Evolutionary conservation across 2,797 vertebrate species (phyloP).

Genomic region (Xyrichtys novacula): DNA sequence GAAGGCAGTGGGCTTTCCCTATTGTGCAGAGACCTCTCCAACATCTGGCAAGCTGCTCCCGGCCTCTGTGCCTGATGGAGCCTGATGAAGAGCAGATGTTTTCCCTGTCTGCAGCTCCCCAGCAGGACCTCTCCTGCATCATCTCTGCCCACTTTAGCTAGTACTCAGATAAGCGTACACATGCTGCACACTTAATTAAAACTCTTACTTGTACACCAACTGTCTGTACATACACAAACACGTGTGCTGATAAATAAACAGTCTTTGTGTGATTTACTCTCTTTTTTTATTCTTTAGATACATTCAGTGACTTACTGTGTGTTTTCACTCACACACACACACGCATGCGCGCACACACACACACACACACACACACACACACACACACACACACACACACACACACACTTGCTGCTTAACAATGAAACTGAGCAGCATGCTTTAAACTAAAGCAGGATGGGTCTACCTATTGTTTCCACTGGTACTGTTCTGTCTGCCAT

Average conservation of each 20-base stretch:
- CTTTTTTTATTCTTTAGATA: neutral
- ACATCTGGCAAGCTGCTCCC: constrained; percentile 81
- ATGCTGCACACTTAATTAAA: constrained; percentile 61
- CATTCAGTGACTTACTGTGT: too few relatives aligned
- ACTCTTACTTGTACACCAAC: constrained; percentile 19
- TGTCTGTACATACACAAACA: neutral
- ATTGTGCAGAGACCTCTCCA: constrained; percentile 81
- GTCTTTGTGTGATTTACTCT: neutral
- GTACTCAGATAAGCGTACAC: constrained; percentile 52
- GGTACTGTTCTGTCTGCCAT: too few relatives aligned
- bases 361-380: neutral
- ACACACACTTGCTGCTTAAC: too few relatives aligned
- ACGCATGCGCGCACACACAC: too few relatives aligned
- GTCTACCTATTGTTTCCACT: too few relatives aligned
- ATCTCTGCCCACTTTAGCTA: constrained; percentile 64
- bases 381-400: too few relatives aligned
- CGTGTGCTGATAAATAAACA: neutral
- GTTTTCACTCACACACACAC: neutral
- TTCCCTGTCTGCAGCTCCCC: constrained; percentile 73
- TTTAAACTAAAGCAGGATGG: too few relatives aligned
- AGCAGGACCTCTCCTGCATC: constrained; percentile 78
- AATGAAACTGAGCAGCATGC: too few relatives aligned
- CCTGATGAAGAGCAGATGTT: constrained; percentile 86
- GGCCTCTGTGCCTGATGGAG: constrained; percentile 74
- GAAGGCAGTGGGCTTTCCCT: constrained; percentile 68